Conservation (phyloP, 2,797 vertebrate genomes). For the Intellagama lesueurii region DNA sequence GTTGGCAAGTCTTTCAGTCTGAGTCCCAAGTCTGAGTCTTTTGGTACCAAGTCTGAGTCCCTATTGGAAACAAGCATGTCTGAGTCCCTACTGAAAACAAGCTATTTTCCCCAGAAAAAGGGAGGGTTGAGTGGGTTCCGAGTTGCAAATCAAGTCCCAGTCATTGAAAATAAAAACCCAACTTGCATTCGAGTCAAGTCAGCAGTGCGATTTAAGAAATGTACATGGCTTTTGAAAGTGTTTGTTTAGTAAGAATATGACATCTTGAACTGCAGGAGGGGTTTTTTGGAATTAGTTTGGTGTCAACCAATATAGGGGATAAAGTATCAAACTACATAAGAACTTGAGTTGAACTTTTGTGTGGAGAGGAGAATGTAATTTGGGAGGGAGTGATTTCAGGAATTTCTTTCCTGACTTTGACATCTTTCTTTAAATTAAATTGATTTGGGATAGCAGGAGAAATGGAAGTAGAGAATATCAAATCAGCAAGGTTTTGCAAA, state of each 20-base stretch:
- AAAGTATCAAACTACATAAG: conserved; percentile 44
- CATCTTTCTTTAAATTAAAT: conserved; percentile 52
- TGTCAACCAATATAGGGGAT: conserved; percentile 9
- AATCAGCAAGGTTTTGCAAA: conserved; percentile 62
- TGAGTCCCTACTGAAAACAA: too few relatives aligned
- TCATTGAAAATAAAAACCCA: too few relatives aligned
- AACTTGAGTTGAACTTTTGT: conserved; percentile 39
- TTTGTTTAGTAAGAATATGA: conserved; percentile 1
- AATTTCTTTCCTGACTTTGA: conserved; percentile 39
- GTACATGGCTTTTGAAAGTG: background rate
- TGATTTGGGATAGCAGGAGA: background rate
- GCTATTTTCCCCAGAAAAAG: too few relatives aligned
- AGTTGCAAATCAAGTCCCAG: too few relatives aligned
- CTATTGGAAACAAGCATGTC: too few relatives aligned
- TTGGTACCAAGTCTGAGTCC: too few relatives aligned
- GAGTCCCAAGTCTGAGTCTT: too few relatives aligned
- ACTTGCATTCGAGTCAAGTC: background rate
- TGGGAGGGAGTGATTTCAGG: conserved; percentile 21
- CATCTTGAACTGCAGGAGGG: background rate
- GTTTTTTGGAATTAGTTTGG: conserved; percentile 44
- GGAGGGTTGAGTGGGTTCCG: too few relatives aligned
- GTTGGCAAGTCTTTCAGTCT: too few relatives aligned
- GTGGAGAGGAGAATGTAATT: conserved; percentile 26
- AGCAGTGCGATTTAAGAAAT: background rate
- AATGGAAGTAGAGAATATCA: conserved; percentile 60